These are phyloP conservation scores for Montipora cactus DNA, from an alignment of 64 coral and sea anemone genomes.

Conservation along the genomic window DNA sequence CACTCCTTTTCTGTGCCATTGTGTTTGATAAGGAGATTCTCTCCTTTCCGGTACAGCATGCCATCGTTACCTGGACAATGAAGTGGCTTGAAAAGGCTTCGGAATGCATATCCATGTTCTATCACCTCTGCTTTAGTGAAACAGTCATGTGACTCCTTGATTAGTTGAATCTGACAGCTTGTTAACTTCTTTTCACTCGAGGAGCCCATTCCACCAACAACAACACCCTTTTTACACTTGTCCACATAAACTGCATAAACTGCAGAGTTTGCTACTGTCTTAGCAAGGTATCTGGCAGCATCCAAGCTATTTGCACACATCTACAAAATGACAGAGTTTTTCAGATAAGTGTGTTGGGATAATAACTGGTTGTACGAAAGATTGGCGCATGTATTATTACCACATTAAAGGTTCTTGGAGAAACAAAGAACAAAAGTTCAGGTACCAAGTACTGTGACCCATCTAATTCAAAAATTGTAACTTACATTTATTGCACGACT, in stretches of 20 bases:
- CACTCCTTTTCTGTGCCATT: neutral
- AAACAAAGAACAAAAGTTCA: too few species aligned
- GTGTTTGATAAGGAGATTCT: constrained; percentile 4
- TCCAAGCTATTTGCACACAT: constrained; percentile 51
- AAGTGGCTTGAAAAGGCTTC: constrained; percentile 22
- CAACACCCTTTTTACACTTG: neutral
- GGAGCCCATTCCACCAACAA: constrained; percentile 4
- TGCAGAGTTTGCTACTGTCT: neutral
- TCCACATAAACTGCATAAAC: neutral
- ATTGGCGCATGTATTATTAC: too few species aligned
- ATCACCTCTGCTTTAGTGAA: neutral
- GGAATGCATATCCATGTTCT: neutral
- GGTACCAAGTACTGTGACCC: too few species aligned
- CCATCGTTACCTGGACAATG: neutral
- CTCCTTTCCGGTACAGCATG: constrained; percentile 2
- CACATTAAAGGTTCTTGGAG: neutral
- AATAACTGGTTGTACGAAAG: too few species aligned
- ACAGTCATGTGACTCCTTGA: constrained; percentile 8
- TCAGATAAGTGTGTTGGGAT: neutral
- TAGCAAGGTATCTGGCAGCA: constrained; percentile 3
- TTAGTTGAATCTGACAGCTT: neutral
- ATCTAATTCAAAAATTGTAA: too few species aligned
- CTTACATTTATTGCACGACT: too few species aligned
- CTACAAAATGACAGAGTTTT: neutral
- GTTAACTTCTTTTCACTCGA: neutral